Evolutionary conservation across 2,797 vertebrate genomes (phyloP).

Genomic region (Cossypha caffra): DNA sequence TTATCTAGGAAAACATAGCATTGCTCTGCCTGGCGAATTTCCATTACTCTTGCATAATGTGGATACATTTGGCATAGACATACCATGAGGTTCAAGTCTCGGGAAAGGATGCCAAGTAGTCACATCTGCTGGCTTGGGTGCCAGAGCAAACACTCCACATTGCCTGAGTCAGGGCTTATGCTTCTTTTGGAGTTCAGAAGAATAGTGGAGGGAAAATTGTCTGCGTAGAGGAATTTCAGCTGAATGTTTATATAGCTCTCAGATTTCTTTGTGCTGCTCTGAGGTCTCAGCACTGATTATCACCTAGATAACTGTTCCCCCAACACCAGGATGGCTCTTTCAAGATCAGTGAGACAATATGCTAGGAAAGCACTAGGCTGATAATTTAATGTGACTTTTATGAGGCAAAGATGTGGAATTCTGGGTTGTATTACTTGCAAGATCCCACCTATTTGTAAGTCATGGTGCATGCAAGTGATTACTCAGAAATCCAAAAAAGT

Average conservation of each 20-base stretch:
- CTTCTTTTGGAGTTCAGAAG: conserved; percentile 60
- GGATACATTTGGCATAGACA: conserved; percentile 66
- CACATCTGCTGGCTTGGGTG: conserved; percentile 71
- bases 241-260: conserved; percentile 12
- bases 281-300: conserved; percentile 3
- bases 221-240: conserved; percentile 14
- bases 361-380: neutral
- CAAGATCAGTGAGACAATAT: neutral
- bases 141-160: conserved; percentile 57
- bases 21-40: conserved; percentile 64
- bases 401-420: neutral
- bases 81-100: conserved; percentile 63
- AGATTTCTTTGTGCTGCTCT: neutral
- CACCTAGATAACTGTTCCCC: neutral
- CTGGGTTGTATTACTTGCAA: neutral
- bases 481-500: neutral
- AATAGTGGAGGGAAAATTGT: conserved; percentile 16
- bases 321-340: neutral
- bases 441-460: neutral
- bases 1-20: conserved; percentile 61
- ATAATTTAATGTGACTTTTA: conserved; percentile 6
- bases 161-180: conserved; percentile 70
- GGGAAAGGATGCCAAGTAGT: conserved; percentile 63
- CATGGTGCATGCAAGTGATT: neutral
- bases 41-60: conserved; percentile 68